Base-by-base conservation (phyloP, 2,113 vertebrate species). In the Microtus richardsoni region DNA sequence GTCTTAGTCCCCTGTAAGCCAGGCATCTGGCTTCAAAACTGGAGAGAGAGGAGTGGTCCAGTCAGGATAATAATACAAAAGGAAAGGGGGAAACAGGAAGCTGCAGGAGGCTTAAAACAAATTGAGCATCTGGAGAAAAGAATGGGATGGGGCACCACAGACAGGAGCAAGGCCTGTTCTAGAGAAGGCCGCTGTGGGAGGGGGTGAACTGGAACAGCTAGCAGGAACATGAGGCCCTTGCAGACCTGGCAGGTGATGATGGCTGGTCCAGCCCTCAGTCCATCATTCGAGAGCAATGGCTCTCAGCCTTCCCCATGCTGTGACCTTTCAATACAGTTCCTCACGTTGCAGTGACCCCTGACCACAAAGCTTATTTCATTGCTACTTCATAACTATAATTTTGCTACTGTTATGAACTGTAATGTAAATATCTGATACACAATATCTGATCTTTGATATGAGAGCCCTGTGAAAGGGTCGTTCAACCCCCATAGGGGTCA, bases 61-160 rank as follows among this genome's bases (percentile, higher is more conserved):
- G 33, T 7, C 17, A 3, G 30, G 70, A 19, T 2, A 11, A 30
- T 5, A 5, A 39, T 58, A 14, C 41, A 28, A 41, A 36, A 1
- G 0, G 1, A 47, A 41, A 0, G 16, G 0, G 52, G 54, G 0
- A 3, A 21, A 11, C 33, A 10, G 92, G n/a, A 2, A 26, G 41
- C 6, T 0, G 1, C 19, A 36, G 75, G 71, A 16, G 83, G 3
- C 70, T 60, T 17, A 12, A 33, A 41, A 33, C 8, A 22, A 62
- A 26, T 19, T 24, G n/a, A 24, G 52, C 4, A 14, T 33, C 5
- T 71, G n/a, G 52, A 41, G 30, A 26, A 52, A 75, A 41, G 7
- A 1, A 58, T n/a, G 9, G 1, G 47, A 2, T 28, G 10, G 33
- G 13, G 11, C 3, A 0, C 17, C 74, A 11, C 36, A 66, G 21